These are phyloP conservation scores for Typhlichthys eigenmanni DNA, from an alignment of 2,797 vertebrate species.

Conservation along the genomic window DNA sequence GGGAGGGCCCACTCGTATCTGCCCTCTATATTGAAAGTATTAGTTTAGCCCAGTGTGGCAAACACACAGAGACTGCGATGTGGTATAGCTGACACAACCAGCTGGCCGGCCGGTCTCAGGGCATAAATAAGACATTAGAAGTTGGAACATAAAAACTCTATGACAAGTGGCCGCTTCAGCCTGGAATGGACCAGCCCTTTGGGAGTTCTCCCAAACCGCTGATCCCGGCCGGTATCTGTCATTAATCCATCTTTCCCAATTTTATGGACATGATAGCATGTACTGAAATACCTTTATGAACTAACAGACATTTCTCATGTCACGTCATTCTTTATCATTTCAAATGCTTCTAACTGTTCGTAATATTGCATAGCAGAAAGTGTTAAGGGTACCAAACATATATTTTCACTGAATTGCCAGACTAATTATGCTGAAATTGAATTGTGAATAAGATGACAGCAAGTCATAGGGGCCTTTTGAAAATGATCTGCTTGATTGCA, in stretches of 20 bases:
- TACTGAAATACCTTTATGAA: conserved; percentile 13
- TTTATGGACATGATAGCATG: conserved; percentile 20
- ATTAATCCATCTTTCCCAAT: not conserved
- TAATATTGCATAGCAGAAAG: not conserved
- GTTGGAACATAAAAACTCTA: no score
- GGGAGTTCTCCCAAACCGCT: no score
- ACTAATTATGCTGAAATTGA: conserved; percentile 11
- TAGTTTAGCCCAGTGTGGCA: no score
- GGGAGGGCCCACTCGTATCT: no score
- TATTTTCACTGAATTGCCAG: conserved; percentile 3
- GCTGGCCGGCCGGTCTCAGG: no score
- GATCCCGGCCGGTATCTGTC: no score
- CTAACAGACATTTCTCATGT: not conserved
- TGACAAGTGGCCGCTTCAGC: no score
- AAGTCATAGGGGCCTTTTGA: conserved; percentile 1
- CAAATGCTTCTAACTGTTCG: conserved; percentile 3
- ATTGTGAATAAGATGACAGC: conserved; percentile 9
- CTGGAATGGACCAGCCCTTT: no score
- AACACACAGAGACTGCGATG: no score
- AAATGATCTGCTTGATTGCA: conserved; percentile 25
- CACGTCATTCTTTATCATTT: not conserved
- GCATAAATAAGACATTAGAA: no score
- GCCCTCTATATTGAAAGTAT: no score
- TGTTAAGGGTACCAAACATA: not conserved
- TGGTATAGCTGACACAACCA: no score